Evolutionary conservation across 1,140 invertebrate species (phyloP), one percentile per base, ranked within the genome.

Genomic region (Macrobrachium nipponense): DNA sequence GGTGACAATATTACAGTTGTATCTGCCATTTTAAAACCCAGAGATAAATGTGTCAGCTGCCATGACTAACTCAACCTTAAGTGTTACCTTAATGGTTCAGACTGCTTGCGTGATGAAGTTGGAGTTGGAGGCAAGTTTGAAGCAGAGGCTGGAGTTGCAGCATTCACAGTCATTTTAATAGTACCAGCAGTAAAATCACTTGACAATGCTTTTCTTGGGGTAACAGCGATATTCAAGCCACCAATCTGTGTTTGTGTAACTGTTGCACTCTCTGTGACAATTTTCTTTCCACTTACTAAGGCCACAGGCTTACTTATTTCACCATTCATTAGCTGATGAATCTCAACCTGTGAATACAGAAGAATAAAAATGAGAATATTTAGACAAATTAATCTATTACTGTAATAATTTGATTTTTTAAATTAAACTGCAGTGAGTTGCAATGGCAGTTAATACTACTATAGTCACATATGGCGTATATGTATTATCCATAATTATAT

Each of bases 121-220:
- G 77, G 77, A 61, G 77, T 79, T 79, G 77, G 77, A n/a, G 77
- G 77, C 23, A 79, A 62, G 23, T 79, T 79, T 7, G 59, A 18
- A 23, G 60, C 27, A 7, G 77, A 79, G 10, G 27, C 20, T 79
- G 77, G 77, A 61, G 77, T 79, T 5, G 18, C 60, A 8, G 77
- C 58, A 43, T 27, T 43, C 12, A 62, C 70, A 11, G 59, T 23
- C 3, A 11, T 27, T 60, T 11, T 23, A 59, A 11, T 15, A n/a
- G 18, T 51, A 6, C 51, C 51, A 51, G 3, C 51, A 51, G 51
- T 8, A 51, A 10, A 12, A 51, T 43, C 23, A 15, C 36, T 70
- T 70, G 36, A 43, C 36, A 27, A 70, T 70, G 23, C 36, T 70
- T 43, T 36, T 70, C n/a, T 12, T 70, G 68, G 68, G 18, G 68